Percentiles rank a stretch among this genome's conserved stretches.
Evolutionary conservation across 1,140 invertebrate genomes (phyloP).

Genomic region (Pachypeltis micranthus): DNA sequence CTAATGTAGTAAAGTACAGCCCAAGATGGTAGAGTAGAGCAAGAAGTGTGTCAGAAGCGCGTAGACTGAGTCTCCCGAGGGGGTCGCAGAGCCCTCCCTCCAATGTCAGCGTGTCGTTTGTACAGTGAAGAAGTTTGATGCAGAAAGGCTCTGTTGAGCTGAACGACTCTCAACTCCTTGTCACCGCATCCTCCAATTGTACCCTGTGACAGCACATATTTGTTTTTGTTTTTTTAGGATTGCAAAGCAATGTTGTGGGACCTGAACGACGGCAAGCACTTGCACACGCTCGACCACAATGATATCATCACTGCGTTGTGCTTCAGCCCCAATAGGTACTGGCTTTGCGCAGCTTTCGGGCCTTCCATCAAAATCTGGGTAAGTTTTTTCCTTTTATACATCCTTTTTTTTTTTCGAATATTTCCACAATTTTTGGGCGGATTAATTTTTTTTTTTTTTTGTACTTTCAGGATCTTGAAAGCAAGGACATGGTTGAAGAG

Average conservation of each 20-base stretch:
- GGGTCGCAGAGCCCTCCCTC: no score
- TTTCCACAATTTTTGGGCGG: no score
- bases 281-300: slow-evolving; percentile 97
- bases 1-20: no score
- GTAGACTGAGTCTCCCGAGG: no score
- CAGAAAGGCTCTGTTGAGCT: no score
- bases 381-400: slow-evolving; percentile 28
- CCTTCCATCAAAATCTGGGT: slow-evolving; percentile 98
- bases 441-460: slow-evolving; percentile 19
- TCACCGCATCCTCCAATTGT: no score
- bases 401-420: neutral
- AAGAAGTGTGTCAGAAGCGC: no score
- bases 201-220: no score
- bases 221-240: slow-evolving; percentile 52
- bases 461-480: slow-evolving; percentile 80
- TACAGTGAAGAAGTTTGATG: no score
- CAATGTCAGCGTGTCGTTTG: no score
- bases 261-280: slow-evolving; percentile 97
- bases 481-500: slow-evolving; percentile 98
- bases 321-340: slow-evolving; percentile 99
- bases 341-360: slow-evolving; percentile 99
- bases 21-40: no score
- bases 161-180: no score
- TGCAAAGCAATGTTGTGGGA: slow-evolving; percentile 99
- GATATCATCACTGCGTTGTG: slow-evolving; percentile 96